Percentiles rank a stretch among this genome's conserved stretches.
phyloP scores from a whole-genome alignment of 2,888 invertebrate genomes.

The Argyresthia albistria region DNA sequence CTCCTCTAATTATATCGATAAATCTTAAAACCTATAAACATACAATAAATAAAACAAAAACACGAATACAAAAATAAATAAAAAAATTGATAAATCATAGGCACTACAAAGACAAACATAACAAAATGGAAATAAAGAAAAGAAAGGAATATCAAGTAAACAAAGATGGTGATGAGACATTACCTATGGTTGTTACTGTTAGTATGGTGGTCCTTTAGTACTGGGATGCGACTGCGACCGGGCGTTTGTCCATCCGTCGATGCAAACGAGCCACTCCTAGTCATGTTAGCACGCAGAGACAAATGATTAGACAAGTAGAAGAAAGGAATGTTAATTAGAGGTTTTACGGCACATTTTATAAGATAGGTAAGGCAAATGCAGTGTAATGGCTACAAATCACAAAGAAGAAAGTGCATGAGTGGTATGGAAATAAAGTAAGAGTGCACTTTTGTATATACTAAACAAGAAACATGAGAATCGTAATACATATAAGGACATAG shows the following conservation, averaged over 20 bases:
- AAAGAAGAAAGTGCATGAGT: constrained; percentile 20
- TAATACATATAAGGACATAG: too few species aligned
- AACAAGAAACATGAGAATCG: too few species aligned
- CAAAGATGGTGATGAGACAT: constrained; percentile 17
- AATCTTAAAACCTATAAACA: too few species aligned
- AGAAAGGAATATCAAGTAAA: neutral
- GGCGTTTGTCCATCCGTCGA: constrained; percentile 65
- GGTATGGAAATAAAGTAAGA: constrained; percentile 14
- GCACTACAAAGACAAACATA: neutral
- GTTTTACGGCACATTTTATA: constrained; percentile 31
- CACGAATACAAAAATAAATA: neutral
- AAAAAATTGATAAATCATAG: neutral
- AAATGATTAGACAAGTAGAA: constrained; percentile 51
- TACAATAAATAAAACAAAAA: neutral
- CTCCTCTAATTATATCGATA: too few species aligned
- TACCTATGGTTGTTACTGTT: constrained; percentile 66
- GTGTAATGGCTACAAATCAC: neutral
- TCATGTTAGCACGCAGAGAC: constrained; percentile 60
- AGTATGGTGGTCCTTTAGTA: constrained; percentile 65
- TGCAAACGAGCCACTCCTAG: constrained; percentile 67
- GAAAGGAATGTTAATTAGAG: constrained; percentile 18
- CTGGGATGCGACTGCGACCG: constrained; percentile 63
- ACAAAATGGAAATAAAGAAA: neutral
- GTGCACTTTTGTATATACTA: too few species aligned
- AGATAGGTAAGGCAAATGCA: too few species aligned